Percentiles rank a stretch among this genome's conserved stretches.
These are phyloP conservation scores for Typhlichthys eigenmanni DNA, from an alignment of 2,797 vertebrate species.

Conservation along the genomic window DNA sequence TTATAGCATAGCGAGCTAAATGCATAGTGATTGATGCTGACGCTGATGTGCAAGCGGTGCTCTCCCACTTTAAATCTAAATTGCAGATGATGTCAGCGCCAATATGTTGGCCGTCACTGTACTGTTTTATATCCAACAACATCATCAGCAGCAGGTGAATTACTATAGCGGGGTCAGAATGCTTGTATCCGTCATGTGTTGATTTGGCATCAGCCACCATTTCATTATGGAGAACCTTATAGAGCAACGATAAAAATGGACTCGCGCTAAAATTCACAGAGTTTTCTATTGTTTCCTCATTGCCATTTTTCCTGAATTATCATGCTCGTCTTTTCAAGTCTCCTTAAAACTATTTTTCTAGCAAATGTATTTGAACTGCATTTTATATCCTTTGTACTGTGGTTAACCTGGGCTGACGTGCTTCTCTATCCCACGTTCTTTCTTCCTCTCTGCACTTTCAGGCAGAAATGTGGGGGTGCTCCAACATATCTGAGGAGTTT, in stretches of 20 bases:
- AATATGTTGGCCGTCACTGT: slow-evolving; percentile 11
- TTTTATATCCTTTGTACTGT: background rate
- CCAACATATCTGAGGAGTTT: too few relatives aligned
- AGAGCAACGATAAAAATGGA: slow-evolving; percentile 40
- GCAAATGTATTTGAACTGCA: too few relatives aligned
- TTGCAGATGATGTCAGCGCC: slow-evolving; percentile 54
- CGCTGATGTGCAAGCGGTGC: slow-evolving; percentile 52
- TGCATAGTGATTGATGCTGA: slow-evolving; percentile 64
- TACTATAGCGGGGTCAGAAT: slow-evolving; percentile 26
- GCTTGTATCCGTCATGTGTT: slow-evolving; percentile 43
- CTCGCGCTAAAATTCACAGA: slow-evolving; percentile 10
- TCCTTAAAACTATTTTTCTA: too few relatives aligned
- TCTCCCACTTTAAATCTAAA: slow-evolving; percentile 50
- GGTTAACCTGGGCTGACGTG: background rate
- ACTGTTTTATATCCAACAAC: slow-evolving; percentile 40
- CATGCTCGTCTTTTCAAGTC: too few relatives aligned
- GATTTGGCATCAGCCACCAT: slow-evolving; percentile 45
- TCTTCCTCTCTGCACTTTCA: background rate
- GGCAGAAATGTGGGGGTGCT: background rate
- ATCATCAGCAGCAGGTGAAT: slow-evolving; percentile 33
- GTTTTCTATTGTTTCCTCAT: background rate
- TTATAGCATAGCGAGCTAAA: slow-evolving; percentile 59
- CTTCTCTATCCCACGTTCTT: background rate
- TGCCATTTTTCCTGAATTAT: background rate
- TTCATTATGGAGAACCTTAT: slow-evolving; percentile 35